phyloP scores from a whole-genome alignment of 2,797 vertebrate genomes.

The Cirrhinus molitorella region DNA sequence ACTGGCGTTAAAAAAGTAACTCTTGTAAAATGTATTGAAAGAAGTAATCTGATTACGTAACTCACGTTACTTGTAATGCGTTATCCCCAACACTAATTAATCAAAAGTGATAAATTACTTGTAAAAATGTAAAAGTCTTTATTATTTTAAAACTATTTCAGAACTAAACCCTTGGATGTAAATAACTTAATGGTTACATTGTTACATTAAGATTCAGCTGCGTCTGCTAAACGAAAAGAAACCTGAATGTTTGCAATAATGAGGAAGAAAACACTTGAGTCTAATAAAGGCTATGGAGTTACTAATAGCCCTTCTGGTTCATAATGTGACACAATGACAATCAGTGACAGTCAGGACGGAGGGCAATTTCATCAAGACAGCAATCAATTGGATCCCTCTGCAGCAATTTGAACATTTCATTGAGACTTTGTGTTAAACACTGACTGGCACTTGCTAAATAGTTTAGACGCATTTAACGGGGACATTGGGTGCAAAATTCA shows the following conservation, averaged over 20 bases:
- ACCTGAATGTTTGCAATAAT: not conserved
- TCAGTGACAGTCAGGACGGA: conserved; percentile 14
- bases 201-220: not conserved
- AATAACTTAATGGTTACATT: not conserved
- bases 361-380: conserved; percentile 20
- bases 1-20: too few species aligned
- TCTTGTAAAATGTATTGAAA: too few species aligned
- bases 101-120: too few species aligned
- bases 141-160: not conserved
- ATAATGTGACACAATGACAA: conserved; percentile 33
- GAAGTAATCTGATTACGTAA: too few species aligned
- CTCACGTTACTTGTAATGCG: too few species aligned
- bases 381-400: conserved; percentile 17
- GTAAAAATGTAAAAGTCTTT: not conserved
- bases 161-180: not conserved
- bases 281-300: conserved; percentile 11
- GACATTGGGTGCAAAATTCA: too few species aligned
- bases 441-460: not conserved
- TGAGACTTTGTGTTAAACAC: not conserved
- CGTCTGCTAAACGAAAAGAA: conserved; percentile 5
- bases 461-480: not conserved
- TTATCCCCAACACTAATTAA: too few species aligned
- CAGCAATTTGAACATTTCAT: conserved; percentile 18
- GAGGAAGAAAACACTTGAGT: conserved; percentile 13
- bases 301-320: conserved; percentile 22